Evolutionary conservation across 2,113 vertebrate genomes (phyloP), one percentile per base, ranked within the genome.

Genomic region (Haliaeetus leucogaster): DNA sequence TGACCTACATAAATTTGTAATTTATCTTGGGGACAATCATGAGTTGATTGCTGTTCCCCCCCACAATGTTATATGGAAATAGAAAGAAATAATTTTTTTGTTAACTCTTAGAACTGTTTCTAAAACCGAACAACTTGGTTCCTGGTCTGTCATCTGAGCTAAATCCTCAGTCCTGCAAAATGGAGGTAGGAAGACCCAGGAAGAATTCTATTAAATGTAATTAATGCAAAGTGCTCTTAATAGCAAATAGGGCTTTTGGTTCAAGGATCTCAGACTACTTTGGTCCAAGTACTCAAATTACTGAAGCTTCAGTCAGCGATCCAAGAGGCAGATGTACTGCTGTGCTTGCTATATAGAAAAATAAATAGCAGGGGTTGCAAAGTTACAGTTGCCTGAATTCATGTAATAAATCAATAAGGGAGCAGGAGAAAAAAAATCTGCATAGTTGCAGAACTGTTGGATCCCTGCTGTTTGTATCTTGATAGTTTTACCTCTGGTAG

Each of bases 231-330:
- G 88, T 89, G 90, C 77, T 85, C 56, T 63, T 25, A 25, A 66
- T 42, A 71, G 83, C 89, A 77, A 76, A 61, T 15, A 42, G 36
- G 18, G 86, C 67, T 90, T 61, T 65, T 16, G 82, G 63, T 77
- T 42, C 45, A 61, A 83, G 93, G 45, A 85, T 70, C 62, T 86
- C 25, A 2, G 48, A 17, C 65, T 70, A 3, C 63, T 85, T 84
- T 67, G 71, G 36, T 74, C 89, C 86, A 74, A 92, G 83, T n/a
- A 10, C 95, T 96, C 83, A 38, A 45, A 70, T 96, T 58, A 34
- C 48, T 1, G 48, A 56, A 53, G 91, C 78, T 82, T 15, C 70
- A 56, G 87, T 5, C 77, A 80, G 90, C 8, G 1, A 77, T 50
- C 48, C 74, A 26, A 8, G 71, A 50, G 45, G 71, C 66, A 55